Evolutionary conservation across 1,140 invertebrate genomes (phyloP), one percentile per base, ranked within the genome.

Genomic region (Polypedilum vanderplanki): DNA sequence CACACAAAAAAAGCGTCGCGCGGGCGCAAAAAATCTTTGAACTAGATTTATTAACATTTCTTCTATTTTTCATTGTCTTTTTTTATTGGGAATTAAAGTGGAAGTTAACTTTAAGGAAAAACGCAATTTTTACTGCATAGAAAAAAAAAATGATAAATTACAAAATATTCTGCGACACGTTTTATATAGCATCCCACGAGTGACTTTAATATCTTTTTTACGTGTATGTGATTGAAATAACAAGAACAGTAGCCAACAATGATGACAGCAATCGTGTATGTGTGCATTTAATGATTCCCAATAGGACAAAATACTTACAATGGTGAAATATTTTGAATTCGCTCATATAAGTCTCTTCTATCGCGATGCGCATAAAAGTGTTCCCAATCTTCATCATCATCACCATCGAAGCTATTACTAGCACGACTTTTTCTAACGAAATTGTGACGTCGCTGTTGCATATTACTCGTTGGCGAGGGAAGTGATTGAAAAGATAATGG

Each of bases 21-120:
- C 24, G 24, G 24, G 24, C 24, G 24, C 24, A 33, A 33, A 33
- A 33, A 33, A 17, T 41, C 3, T 57, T 70, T 70, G 17, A 15
- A 70, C n/a, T 70, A 70, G 65, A 70, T 70, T 70, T 70, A 70
- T 70, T 70, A 18, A 70, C 65, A 70, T 70, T 70, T 70, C 18
- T 20, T 20, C 18, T n/a, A n/a, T n/a, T 70, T 70, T 70, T 70
- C 20, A 70, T 70, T 70, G 65, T 70, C 20, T 20, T 70, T 70
- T 70, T 18, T 20, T n/a, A n/a, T n/a, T 20, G 17, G 17, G 9
- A n/a, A 70, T 18, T 70, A 70, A 70, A 70, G 7, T 22, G 65
- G 3, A n/a, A 22, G n/a, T n/a, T n/a, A n/a, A n/a, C n/a, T n/a
- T n/a, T n/a, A n/a, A n/a, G n/a, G n/a, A 5, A n/a, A 18, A 18